phyloP scores from a whole-genome alignment of 2,113 vertebrate genomes.

The Puffinus mauretanicus region DNA sequence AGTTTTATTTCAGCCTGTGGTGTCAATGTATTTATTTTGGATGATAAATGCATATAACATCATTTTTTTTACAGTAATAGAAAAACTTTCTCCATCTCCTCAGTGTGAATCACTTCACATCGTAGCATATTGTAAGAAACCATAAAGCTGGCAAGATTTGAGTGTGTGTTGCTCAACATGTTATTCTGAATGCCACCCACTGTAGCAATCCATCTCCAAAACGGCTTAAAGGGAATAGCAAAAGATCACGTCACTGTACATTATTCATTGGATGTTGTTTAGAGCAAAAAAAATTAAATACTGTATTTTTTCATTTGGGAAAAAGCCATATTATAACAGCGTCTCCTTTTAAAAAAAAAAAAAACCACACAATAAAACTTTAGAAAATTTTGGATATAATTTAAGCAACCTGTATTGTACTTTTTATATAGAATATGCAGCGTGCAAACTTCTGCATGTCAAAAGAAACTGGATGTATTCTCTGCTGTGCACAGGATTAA shows the following conservation, averaged over 20 bases:
- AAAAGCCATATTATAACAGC: neutral
- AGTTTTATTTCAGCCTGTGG: neutral
- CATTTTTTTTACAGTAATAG: neutral
- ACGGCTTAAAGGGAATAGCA: neutral
- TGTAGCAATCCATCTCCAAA: neutral
- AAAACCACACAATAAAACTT: neutral
- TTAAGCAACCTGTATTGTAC: neutral
- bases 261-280: neutral
- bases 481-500: neutral
- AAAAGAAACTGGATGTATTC: neutral
- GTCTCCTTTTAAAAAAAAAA: neutral
- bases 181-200: constrained; percentile 18
- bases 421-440: neutral
- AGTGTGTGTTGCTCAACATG: neutral
- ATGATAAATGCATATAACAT: neutral
- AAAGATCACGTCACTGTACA: neutral
- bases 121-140: neutral
- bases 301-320: neutral
- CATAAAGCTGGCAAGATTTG: neutral
- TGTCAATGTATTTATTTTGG: constrained; percentile 25
- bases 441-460: neutral
- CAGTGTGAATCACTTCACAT: neutral
- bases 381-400: neutral
- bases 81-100: neutral
- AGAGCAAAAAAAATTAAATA: neutral